Evolutionary conservation across 1,140 invertebrate genomes (phyloP).

Genomic region (Nasonia longicornis): DNA sequence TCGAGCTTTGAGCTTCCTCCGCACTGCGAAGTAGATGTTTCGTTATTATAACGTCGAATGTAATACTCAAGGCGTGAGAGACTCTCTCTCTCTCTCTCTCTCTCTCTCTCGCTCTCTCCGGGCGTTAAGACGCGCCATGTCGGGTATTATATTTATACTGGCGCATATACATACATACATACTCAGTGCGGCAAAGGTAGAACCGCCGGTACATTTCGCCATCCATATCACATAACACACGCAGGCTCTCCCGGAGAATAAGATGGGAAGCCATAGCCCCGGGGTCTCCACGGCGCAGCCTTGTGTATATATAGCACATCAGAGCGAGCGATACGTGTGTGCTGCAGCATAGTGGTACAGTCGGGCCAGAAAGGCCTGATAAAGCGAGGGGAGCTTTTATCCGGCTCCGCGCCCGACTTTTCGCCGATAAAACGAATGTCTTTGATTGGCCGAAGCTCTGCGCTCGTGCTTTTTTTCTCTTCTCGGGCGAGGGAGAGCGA

Average conservation of each 20-base stretch:
- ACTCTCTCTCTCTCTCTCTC: no score
- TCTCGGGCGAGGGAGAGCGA: background rate
- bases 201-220: conserved; percentile 51
- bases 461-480: background rate
- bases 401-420: background rate
- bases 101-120: background rate
- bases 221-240: conserved; percentile 59
- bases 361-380: background rate
- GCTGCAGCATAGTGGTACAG: background rate
- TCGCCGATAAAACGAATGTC: conserved; percentile 51
- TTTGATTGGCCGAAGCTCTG: conserved; percentile 51
- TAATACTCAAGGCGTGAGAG: conserved; percentile 19
- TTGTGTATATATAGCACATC: background rate
- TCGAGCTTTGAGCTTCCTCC: conserved; percentile 15
- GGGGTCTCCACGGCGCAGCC: conserved; percentile 45
- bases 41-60: conserved; percentile 38
- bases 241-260: conserved; percentile 52
- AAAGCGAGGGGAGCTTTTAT: conserved; percentile 26
- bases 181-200: conserved; percentile 6
- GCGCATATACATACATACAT: background rate
- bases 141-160: conserved; percentile 38
- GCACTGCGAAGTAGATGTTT: conserved; percentile 6
- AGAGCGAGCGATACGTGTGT: background rate
- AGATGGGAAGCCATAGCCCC: conserved; percentile 62
- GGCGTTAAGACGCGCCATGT: conserved; percentile 12